Base-by-base conservation (phyloP, 2,888 invertebrate genomes). In the Lissocephala sabroskyi region DNA sequence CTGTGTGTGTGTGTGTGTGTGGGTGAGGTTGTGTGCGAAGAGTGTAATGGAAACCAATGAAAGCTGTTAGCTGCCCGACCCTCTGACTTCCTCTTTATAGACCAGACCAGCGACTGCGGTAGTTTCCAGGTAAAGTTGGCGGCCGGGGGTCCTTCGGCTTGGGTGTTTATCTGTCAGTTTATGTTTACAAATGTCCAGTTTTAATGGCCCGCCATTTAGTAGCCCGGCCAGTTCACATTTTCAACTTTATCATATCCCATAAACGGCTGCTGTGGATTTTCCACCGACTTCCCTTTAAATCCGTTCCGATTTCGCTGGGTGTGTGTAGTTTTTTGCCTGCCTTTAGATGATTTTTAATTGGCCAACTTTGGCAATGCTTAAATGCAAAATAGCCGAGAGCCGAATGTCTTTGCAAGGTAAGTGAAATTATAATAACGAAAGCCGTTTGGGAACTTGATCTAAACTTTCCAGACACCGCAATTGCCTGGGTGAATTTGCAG, bases 121-220 rank as follows among this genome's bases (percentile, higher is more conserved):
- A n/a, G n/a, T n/a, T n/a, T n/a, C 23, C 40, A 54, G 50, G 46
- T 37, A 62, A 71, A 66, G 57, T 75, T 67, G 60, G 52, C 62
- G 65, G 52, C 49, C 37, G 41, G 51, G 66, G 30, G n/a, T 11
- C 13, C 5, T 32, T 11, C 11, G 13, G 26, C n/a, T 30, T 3
- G 13, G 71, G 77, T 77, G 78, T 70, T 70, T 70, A 77, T 70
- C 68, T 70, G 77, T 77, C 78, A 74, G 68, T 77, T 70, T 70
- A 70, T 68, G 68, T 70, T 77, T 70, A 70, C 75, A 70, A 77
- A 77, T 74, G 68, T 70, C 75, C 71, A 65, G 63, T 70, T 74
- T 77, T 70, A 77, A 70, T 70, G 75, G 68, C 56, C 65, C 66
- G 51, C 66, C 68, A 70, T 70, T 70, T 74, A 65, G 62, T 57